Conservation (phyloP, 2,113 vertebrate species). For the Lophura nycthemera region DNA sequence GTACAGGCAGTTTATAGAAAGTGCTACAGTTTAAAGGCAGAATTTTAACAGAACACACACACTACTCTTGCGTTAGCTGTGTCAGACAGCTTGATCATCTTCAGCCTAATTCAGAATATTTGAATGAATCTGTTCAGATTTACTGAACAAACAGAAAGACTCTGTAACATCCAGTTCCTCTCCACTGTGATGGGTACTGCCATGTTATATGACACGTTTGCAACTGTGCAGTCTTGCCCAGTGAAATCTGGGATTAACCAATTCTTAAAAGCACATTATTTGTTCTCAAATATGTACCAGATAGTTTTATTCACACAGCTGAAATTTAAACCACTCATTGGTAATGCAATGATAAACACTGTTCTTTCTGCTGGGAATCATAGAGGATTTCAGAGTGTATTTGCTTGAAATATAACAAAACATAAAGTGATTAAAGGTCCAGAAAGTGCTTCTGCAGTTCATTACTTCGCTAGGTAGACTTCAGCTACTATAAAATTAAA, state of each 20-base stretch:
- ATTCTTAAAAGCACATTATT: not conserved
- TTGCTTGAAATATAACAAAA: not conserved
- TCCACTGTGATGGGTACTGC: not conserved
- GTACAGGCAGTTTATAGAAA: not conserved
- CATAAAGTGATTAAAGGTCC: not conserved
- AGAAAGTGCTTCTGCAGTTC: not conserved
- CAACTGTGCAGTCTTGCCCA: not conserved
- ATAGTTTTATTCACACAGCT: not conserved
- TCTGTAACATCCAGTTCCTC: not conserved
- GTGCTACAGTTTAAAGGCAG: not conserved
- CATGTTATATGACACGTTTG: not conserved
- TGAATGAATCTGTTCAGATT: not conserved
- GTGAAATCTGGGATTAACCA: not conserved
- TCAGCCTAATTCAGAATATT: not conserved
- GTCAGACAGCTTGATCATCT: not conserved
- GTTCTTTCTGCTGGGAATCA: not conserved
- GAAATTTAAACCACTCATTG: not conserved
- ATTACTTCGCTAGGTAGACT: not conserved
- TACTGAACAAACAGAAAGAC: not conserved
- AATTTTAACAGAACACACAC: not conserved
- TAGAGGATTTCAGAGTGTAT: not conserved
- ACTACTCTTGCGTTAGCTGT: not conserved
- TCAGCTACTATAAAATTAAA: not conserved
- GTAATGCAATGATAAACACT: not conserved
- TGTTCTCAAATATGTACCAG: not conserved